Evolutionary conservation across 2,888 invertebrate species (phyloP).

Genomic region (Melinopterus prodromus): DNA sequence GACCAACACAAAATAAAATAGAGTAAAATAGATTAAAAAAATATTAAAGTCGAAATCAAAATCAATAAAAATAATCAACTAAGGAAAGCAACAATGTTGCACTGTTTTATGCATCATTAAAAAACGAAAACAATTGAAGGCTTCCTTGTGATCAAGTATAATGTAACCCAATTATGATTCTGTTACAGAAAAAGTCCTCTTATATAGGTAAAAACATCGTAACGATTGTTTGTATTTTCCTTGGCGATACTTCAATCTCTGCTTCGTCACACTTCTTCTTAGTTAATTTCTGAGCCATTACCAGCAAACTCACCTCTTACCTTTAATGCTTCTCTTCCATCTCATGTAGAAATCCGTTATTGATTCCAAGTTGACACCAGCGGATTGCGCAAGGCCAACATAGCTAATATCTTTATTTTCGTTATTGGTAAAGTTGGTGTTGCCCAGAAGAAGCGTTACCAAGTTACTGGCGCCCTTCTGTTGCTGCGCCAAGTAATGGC

Average conservation of each 20-base stretch:
- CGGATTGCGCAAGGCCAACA: constrained; percentile 79
- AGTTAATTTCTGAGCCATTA: not conserved
- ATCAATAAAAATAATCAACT: not conserved
- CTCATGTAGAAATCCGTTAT: constrained; percentile 85
- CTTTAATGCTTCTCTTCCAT: constrained; percentile 80
- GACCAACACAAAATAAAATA: not conserved
- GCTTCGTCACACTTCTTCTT: not conserved
- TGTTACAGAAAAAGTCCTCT: constrained; percentile 6
- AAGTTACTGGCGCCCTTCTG: constrained; percentile 67
- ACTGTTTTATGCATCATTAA: not conserved
- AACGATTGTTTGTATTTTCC: constrained; percentile 7
- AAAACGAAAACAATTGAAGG: not conserved
- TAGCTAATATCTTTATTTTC: constrained; percentile 76
- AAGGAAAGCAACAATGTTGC: not conserved
- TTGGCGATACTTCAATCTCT: constrained; percentile 10
- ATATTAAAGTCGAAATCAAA: not conserved
- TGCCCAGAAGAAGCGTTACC: constrained; percentile 81
- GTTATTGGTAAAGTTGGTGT: constrained; percentile 51
- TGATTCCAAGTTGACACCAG: constrained; percentile 83
- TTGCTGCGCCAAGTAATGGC: constrained; percentile 75
- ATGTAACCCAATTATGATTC: not conserved
- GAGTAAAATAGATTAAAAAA: not conserved
- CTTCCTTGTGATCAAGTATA: constrained; percentile 4
- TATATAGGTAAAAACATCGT: not conserved
- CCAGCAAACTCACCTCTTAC: constrained; percentile 66